Evolutionary conservation across 2,113 vertebrate species (phyloP), one percentile per base, ranked within the genome.

Genomic region (Bubo scandiacus): DNA sequence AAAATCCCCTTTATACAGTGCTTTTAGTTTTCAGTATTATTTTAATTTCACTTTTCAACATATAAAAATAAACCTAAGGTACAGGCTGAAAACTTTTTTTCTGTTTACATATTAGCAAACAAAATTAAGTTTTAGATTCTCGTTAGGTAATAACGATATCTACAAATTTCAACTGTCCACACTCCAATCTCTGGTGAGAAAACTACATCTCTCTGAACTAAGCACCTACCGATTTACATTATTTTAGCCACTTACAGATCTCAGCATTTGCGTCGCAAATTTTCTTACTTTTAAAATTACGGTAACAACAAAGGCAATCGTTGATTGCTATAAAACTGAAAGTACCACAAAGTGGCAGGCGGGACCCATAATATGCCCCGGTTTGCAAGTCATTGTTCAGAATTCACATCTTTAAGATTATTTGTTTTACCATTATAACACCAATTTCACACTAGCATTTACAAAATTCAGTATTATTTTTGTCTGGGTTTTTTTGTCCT

Each of bases 11-110:
- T 86, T 32, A 2, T 68, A 42, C 18, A 77, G 27, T 77, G 55
- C 9, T 80, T 86, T 92, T 66, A 52, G 15, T 45, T 91, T 91
- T 86, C 45, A 72, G 3, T 82, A 85, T 43, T 57, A 77, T 58
- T 92, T 95, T 79, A 93, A 93, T 90, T 72, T 81, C 22, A 79
- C 12, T 73, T 92, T 77, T 88, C 61, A 92, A 82, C 62, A 77
- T 94, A 94, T 34, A 96, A 97, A 92, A 96, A 94, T 95, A 96
- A 96, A 96, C 47, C 73, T 86, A 63, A 94, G 25, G 22, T 87
- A 94, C 68, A 89, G 38, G 70, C 61, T 61, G 49, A 79, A 77
- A 86, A 36, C 8, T 30, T 74, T 55, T 72, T 42, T 89, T n/a
- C 55, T 30, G 61, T 36, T 87, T 57, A 96, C 25, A 61, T 55